These are phyloP conservation scores for Philhelius pedissequus DNA, from an alignment of 2,888 invertebrate genomes.

Conservation along the genomic window DNA sequence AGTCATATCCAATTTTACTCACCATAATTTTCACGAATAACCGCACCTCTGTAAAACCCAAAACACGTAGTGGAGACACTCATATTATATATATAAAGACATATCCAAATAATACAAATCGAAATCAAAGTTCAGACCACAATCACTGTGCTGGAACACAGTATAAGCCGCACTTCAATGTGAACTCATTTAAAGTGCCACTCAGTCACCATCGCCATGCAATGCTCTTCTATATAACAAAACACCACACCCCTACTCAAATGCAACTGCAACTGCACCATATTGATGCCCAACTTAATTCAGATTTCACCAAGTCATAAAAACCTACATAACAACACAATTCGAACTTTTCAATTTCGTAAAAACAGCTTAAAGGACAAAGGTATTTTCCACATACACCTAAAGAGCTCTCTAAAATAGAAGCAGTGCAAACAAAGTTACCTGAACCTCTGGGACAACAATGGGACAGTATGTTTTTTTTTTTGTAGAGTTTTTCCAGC, in stretches of 20 bases:
- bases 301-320: slow-evolving; percentile 25
- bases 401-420: neutral
- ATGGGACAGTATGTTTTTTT: slow-evolving; percentile 59
- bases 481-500: slow-evolving; percentile 48
- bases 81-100: neutral
- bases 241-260: slow-evolving; percentile 11
- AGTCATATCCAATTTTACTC: slow-evolving; percentile 7
- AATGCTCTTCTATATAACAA: neutral
- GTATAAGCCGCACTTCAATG: neutral
- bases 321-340: neutral
- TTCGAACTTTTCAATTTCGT: slow-evolving; percentile 29
- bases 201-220: slow-evolving; percentile 2
- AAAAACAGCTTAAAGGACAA: slow-evolving; percentile 58
- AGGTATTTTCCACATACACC: neutral
- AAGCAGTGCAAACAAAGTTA: slow-evolving; percentile 31
- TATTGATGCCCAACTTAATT: slow-evolving; percentile 21
- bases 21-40: slow-evolving; percentile 29
- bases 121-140: slow-evolving; percentile 40
- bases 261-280: neutral
- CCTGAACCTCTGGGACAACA: slow-evolving; percentile 13
- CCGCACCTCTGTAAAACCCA: slow-evolving; percentile 34
- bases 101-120: slow-evolving; percentile 29
- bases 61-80: neutral
- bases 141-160: neutral
- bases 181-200: slow-evolving; percentile 43